Base-by-base conservation (phyloP, 2,797 vertebrate genomes). In the Tragelaphus eurycerus region DNA sequence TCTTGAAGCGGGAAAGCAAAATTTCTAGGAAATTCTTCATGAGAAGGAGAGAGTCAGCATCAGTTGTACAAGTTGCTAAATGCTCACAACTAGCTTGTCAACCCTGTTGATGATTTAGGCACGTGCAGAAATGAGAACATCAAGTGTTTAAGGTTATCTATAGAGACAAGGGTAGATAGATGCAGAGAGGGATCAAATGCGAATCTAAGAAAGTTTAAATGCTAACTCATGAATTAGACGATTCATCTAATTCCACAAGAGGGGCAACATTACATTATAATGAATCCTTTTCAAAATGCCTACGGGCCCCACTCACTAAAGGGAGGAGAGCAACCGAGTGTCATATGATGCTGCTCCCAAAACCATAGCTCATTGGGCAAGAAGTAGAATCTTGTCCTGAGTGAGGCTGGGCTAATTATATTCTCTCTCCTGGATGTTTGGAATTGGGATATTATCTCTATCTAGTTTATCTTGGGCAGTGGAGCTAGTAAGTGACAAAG, bases 11-110 rank as follows among this genome's bases (percentile, higher is more conserved):
- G 12, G 15, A 96, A 86, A 95, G 97, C 82, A 48, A 91, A 60
- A 90, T 98, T 90, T 97, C 85, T 27, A 89, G 94, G 95, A 96
- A 95, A 55, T 4, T 94, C n/a, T 97, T 59, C 90, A 27, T 10
- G 13, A 82, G 34, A 43, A 86, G 13, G 54, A 64, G 48, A 95
- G 79, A 94, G 92, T 85, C 48, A 71, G 8, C 1, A 4, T 95
- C 38, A 48, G 6, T 57, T 81, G n/a, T 60, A 29, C 27, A 82
- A 87, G 8, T 7, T 95, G 87, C 90, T 57, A 96, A 89, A 90
- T 79, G 76, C 38, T 88, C 19, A 93, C 76, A 83, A 43, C 60
- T 46, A 95, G 23, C 50, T 95, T 84, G 71, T 95, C 76, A 89
- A 78, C 31, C 82, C 59, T 59, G 54, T 62, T 95, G 84, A 71